Conservation (phyloP, 2,113 vertebrate genomes). For the Charadrius vociferus region DNA sequence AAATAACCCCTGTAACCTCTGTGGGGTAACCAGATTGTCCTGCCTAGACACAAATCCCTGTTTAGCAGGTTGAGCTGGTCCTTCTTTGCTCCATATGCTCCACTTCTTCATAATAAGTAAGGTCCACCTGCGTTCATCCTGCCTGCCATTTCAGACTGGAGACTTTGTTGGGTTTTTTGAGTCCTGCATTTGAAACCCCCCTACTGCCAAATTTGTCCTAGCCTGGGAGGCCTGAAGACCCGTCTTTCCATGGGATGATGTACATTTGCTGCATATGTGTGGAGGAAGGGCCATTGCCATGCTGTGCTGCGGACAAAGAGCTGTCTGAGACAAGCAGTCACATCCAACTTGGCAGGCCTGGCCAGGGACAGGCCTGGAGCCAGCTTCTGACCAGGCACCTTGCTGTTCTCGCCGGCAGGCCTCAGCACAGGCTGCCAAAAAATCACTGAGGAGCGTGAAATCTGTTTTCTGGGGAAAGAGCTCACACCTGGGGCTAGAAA, state of each 20-base stretch:
- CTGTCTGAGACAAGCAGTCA: neutral
- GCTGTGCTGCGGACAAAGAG: neutral
- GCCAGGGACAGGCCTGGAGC: neutral
- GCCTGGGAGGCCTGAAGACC: neutral
- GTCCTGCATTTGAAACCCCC: neutral
- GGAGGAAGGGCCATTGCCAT: accelerated
- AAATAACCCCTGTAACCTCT: neutral
- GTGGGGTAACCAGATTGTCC: neutral
- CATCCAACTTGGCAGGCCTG: neutral
- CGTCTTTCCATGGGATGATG: accelerated
- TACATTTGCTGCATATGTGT: accelerated
- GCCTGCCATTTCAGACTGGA: neutral
- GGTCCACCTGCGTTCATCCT: neutral
- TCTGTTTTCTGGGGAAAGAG: constrained; percentile 17
- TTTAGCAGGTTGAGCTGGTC: neutral
- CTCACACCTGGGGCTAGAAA: neutral
- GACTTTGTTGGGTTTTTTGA: neutral
- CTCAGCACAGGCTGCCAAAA: neutral
- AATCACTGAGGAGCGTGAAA: neutral
- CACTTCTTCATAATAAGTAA: neutral
- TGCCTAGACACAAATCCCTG: neutral
- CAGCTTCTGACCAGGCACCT: constrained; percentile 14
- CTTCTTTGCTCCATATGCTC: neutral
- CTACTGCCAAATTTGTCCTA: neutral
- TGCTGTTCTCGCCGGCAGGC: neutral